These are phyloP conservation scores for Ormia ochracea DNA, from an alignment of 2,888 invertebrate species.

Conservation along the genomic window DNA sequence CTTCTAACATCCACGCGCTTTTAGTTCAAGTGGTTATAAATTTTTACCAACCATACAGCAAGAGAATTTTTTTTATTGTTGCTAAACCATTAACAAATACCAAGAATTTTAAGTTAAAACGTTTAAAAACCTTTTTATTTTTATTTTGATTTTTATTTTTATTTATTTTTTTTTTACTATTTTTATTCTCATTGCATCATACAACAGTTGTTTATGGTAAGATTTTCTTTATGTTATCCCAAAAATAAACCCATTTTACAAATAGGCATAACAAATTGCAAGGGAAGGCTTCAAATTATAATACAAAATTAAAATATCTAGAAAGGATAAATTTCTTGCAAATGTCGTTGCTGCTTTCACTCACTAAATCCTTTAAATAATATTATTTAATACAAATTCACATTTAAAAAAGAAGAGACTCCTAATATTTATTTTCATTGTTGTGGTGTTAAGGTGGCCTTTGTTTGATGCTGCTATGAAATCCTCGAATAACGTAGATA, in stretches of 20 bases:
- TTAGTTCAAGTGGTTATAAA: slow-evolving; percentile 71
- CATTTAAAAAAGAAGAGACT: too few relatives aligned
- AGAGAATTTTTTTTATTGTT: slow-evolving; percentile 1
- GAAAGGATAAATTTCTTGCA: slow-evolving; percentile 37
- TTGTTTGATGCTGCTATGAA: too few relatives aligned
- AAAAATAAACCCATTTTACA: slow-evolving; percentile 64
- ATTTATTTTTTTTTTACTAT: too few relatives aligned
- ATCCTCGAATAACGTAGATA: too few relatives aligned
- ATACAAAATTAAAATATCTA: slow-evolving; percentile 33
- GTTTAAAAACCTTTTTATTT: slow-evolving; percentile 44
- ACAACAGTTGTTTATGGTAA: slow-evolving; percentile 73
- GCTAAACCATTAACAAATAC: slow-evolving; percentile 48
- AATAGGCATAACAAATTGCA: slow-evolving; percentile 58
- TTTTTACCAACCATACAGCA: slow-evolving; percentile 60
- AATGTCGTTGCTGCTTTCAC: slow-evolving; percentile 3
- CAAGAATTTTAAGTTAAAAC: slow-evolving; percentile 51
- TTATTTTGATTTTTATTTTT: slow-evolving; percentile 26
- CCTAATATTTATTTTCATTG: too few relatives aligned
- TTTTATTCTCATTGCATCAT: slow-evolving; percentile 50
- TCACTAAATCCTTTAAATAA: too few relatives aligned
- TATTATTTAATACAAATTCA: too few relatives aligned
- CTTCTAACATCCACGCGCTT: slow-evolving; percentile 36
- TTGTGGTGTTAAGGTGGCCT: too few relatives aligned
- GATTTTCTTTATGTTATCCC: slow-evolving; percentile 72
- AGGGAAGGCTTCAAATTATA: slow-evolving; percentile 27